A percentile compares a stretch with the other conserved stretches of the same genome.
These are phyloP conservation scores for Hypanus sabinus DNA, from an alignment of 2,113 vertebrate species.

Conservation along the genomic window DNA sequence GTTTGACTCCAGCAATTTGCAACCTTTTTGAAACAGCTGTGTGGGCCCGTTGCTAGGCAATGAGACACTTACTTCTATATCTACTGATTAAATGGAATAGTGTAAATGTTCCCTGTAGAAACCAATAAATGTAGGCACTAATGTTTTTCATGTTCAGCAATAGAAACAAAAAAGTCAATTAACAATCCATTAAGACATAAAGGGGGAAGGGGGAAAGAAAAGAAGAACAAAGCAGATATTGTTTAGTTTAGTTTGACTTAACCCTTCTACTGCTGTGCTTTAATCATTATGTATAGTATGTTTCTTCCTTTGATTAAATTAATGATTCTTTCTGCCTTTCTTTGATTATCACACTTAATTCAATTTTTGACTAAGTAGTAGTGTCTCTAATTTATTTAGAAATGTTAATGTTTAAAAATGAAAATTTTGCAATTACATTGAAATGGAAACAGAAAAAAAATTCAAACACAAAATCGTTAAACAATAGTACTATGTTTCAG, in stretches of 20 bases:
- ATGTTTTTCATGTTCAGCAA: slow-evolving; percentile 35
- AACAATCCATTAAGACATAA: slow-evolving; percentile 34
- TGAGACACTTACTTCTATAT: slow-evolving; percentile 13
- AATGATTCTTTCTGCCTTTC: not conserved
- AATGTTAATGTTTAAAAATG: not conserved
- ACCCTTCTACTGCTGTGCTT: not conserved
- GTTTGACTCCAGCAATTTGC: slow-evolving; percentile 36
- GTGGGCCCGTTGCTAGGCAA: slow-evolving; percentile 35
- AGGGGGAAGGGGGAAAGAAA: not conserved
- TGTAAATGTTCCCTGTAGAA: slow-evolving; percentile 35
- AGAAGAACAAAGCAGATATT: not conserved
- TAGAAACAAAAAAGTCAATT: slow-evolving; percentile 37
- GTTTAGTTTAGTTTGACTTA: slow-evolving; percentile 1
- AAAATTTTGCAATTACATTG: not conserved
- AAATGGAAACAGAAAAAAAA: not conserved
- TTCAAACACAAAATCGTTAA: not conserved
- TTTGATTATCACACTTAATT: not conserved
- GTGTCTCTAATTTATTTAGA: not conserved
- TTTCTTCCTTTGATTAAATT: not conserved
- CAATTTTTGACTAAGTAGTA: not conserved
- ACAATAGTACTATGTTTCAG: not conserved
- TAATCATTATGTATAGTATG: not conserved
- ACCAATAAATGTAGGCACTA: slow-evolving; percentile 36
- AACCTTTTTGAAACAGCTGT: slow-evolving; percentile 33
- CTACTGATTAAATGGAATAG: slow-evolving; percentile 36